Evolutionary conservation across 2,797 vertebrate genomes (phyloP), one percentile per base, ranked within the genome.

Genomic region (Synaphobranchus kaupii): DNA sequence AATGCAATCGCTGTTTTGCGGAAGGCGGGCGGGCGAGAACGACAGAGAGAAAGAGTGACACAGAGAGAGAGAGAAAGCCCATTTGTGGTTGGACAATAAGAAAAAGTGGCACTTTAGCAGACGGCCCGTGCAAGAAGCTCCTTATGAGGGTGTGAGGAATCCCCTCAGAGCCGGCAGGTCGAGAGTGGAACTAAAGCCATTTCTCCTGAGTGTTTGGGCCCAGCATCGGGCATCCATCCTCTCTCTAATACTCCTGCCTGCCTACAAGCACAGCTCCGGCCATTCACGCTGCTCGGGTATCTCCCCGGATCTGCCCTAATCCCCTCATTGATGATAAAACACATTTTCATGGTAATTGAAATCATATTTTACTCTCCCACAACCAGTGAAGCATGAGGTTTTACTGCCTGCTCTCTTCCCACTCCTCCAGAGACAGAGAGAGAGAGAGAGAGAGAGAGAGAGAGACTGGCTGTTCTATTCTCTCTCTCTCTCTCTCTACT

Each of bases 341-440:
- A 90, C 90, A 90, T 92, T 93, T 93, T 91, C 90, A 93, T 89
- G 90, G 90, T 91, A 92, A 94, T 91, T 93, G 88, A 92, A 92
- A 93, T 90, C 90, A 91, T 92, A 93, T 92, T 93, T 94, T 91
- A 91, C 89, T 89, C 90, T 90, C 92, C 87, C 88, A 87, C 87
- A 66, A 85, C 89, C 86, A 73, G 82, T 48, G 73, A 90, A 89
- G 88, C 76, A 89, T 92, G 90, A 87, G 7, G n/a, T 91, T 88
- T 82, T 34, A 84, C 90, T 89, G 90, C 91, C 91, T 90, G 90
- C 89, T 85, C 89, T 87, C 87, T 90, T 76, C 89, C 85, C 88
- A 84, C 88, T 60, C 52, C 83, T 47, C 47, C 25, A 28, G 7
- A 89, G 73, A 81, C 47, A 83, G 86, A 60, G 25, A 44, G 78